Evolutionary conservation across 2,797 vertebrate species (phyloP).

Genomic region (Gallirallus australis): DNA sequence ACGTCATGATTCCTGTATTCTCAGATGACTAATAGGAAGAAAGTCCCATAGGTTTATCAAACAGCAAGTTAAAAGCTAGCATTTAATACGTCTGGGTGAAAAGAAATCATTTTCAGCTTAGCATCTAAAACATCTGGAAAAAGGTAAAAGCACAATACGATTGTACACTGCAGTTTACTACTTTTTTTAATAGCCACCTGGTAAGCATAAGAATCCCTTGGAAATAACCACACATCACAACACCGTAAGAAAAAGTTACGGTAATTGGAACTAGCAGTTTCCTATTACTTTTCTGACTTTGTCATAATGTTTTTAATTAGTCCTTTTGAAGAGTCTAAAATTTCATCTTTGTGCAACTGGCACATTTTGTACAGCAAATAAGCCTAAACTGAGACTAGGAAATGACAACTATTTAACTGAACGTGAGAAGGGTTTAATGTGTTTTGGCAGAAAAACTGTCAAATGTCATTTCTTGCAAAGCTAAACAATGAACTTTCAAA

Average conservation of each 20-base stretch:
- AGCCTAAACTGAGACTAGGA: neutral
- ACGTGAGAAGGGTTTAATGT: neutral
- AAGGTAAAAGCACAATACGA: neutral
- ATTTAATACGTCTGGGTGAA: slow-evolving; percentile 39
- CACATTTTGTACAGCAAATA: neutral
- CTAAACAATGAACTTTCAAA: slow-evolving; percentile 9
- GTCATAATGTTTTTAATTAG: neutral
- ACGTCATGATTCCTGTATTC: neutral
- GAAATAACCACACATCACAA: neutral
- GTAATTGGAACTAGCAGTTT: neutral
- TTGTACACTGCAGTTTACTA: neutral
- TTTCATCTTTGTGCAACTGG: neutral
- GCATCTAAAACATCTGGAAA: slow-evolving; percentile 25
- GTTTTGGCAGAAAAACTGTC: neutral
- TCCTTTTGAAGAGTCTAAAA: neutral
- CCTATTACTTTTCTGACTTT: neutral
- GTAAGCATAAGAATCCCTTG: neutral
- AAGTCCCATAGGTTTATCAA: slow-evolving; percentile 19
- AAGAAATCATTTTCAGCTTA: slow-evolving; percentile 26
- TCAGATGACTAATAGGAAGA: slow-evolving; percentile 31
- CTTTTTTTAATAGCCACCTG: slow-evolving; percentile 25
- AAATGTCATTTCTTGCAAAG: neutral
- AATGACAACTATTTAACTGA: neutral
- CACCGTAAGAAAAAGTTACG: neutral
- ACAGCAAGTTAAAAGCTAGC: slow-evolving; percentile 25